phyloP scores from a whole-genome alignment of 2,113 vertebrate genomes.

The Rynchops niger region DNA sequence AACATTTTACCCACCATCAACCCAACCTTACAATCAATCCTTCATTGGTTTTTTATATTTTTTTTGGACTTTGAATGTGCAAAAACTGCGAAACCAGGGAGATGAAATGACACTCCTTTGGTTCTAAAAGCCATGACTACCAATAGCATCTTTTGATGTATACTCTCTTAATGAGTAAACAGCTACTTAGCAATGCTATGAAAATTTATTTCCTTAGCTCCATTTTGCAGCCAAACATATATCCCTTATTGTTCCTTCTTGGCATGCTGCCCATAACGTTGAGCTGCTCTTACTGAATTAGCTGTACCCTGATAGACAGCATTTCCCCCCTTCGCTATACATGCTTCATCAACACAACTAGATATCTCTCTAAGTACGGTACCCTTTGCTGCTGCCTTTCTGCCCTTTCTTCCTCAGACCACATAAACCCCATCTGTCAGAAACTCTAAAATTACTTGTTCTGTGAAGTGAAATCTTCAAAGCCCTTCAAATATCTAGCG shows the following conservation, averaged over 20 bases:
- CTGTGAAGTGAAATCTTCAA: slow-evolving; percentile 74
- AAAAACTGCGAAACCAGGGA: slow-evolving; percentile 19
- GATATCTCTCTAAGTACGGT: slow-evolving; percentile 36
- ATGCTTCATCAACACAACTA: slow-evolving; percentile 28
- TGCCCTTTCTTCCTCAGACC: slow-evolving; percentile 53
- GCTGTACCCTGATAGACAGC: neutral
- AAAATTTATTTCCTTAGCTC: slow-evolving; percentile 66
- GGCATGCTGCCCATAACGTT: slow-evolving; percentile 12
- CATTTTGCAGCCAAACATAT: slow-evolving; percentile 18
- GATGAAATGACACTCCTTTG: slow-evolving; percentile 4
- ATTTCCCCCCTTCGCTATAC: neutral
- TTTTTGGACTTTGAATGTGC: neutral
- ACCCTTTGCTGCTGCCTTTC: slow-evolving; percentile 60
- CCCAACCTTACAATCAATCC: neutral
- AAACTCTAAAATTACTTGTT: slow-evolving; percentile 73
- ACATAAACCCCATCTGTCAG: slow-evolving; percentile 61
- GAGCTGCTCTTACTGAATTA: slow-evolving; percentile 49
- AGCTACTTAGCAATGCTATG: slow-evolving; percentile 35
- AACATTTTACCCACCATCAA: neutral
- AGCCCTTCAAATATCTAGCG: slow-evolving; percentile 50
- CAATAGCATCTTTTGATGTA: slow-evolving; percentile 1
- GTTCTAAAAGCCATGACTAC: slow-evolving; percentile 24
- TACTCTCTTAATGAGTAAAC: slow-evolving; percentile 53
- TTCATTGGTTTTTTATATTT: neutral
- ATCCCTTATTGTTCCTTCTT: slow-evolving; percentile 41